Conservation (phyloP, 2,113 vertebrate genomes). For the Ursus arctos region DNA sequence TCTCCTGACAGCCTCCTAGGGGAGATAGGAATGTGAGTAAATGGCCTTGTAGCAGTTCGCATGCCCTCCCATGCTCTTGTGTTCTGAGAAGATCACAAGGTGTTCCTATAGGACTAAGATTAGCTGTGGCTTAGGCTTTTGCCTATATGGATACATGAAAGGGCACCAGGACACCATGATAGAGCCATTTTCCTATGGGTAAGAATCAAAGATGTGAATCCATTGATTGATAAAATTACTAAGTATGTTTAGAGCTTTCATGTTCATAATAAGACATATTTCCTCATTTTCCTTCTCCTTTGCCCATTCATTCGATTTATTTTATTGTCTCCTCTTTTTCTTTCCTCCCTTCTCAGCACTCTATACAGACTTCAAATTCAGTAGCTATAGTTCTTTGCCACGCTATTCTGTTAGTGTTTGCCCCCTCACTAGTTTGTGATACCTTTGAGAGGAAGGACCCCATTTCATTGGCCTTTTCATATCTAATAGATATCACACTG, state of each 20-base stretch:
- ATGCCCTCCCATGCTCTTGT: background rate
- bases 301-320: background rate
- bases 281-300: background rate
- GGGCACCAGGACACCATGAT: background rate
- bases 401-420: background rate
- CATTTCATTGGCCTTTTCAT: background rate
- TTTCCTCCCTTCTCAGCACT: background rate
- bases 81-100: background rate
- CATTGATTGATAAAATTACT: background rate
- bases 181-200: background rate
- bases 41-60: background rate
- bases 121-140: background rate
- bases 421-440: background rate
- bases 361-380: background rate
- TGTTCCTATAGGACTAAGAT: background rate
- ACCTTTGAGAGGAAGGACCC: background rate
- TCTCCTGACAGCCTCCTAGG: background rate
- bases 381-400: background rate
- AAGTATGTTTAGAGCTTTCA: slow-evolving; percentile 17
- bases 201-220: background rate
- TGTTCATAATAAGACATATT: background rate
- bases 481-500: background rate
- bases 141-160: background rate
- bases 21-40: background rate
- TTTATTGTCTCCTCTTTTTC: slow-evolving; percentile 9